Evolutionary conservation across 2,113 vertebrate species (phyloP).

Genomic region (Serilophus lunatus): DNA sequence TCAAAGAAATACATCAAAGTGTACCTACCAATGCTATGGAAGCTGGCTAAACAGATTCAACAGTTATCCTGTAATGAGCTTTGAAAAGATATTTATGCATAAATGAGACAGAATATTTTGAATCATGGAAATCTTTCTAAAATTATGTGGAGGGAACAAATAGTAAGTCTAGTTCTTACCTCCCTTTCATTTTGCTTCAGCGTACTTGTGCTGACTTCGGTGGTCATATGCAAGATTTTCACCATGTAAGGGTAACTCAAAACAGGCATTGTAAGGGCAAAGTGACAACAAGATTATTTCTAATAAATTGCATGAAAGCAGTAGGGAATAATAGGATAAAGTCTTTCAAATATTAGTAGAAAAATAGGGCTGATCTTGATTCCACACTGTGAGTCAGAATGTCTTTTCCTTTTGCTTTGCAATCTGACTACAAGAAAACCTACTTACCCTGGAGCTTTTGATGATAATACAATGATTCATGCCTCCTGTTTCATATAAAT

Average conservation of each 20-base stretch:
- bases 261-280: neutral
- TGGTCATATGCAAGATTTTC: neutral
- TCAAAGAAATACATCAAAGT: conserved; percentile 44
- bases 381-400: neutral
- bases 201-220: neutral
- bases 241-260: neutral
- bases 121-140: neutral
- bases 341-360: neutral
- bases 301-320: neutral
- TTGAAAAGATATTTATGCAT: conserved; percentile 15
- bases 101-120: conserved; percentile 21
- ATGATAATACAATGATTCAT: conserved; percentile 30
- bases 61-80: conserved; percentile 32
- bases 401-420: neutral
- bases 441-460: neutral
- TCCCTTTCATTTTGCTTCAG: neutral
- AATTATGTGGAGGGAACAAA: neutral
- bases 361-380: neutral
- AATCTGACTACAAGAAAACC: neutral
- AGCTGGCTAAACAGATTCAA: conserved; percentile 45
- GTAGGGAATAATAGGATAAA: neutral
- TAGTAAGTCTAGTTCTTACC: neutral
- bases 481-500: conserved; percentile 12
- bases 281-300: neutral
- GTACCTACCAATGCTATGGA: neutral